Evolutionary conservation across 2,797 vertebrate species (phyloP).

Genomic region (Spinibarbus caldwelli): DNA sequence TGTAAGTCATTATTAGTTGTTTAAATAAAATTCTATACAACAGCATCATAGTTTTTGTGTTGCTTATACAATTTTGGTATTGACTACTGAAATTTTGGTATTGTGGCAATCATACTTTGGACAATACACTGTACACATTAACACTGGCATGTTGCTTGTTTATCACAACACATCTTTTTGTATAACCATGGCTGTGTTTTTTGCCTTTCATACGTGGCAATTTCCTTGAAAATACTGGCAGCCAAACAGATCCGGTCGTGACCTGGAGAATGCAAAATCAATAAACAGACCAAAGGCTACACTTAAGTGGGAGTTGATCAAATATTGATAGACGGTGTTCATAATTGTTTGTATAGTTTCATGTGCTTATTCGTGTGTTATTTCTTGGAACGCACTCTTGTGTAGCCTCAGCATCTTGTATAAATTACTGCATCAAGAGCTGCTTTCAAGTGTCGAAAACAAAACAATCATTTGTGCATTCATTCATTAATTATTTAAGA

Average conservation of each 20-base stretch:
- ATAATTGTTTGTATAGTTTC: constrained; percentile 28
- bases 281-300: constrained; percentile 59
- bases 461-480: not conserved
- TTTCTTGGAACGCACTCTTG: constrained; percentile 15
- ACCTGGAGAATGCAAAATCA: constrained; percentile 69
- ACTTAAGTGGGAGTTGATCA: constrained; percentile 63
- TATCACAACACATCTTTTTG: not conserved
- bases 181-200: not conserved
- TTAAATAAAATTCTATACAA: not conserved
- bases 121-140: not conserved
- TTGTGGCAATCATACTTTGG: not conserved
- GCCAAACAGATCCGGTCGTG: constrained; percentile 60
- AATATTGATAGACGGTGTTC: constrained; percentile 61
- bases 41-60: not conserved
- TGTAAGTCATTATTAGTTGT: not conserved
- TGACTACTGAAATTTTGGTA: not conserved
- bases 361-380: not conserved
- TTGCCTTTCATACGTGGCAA: not conserved
- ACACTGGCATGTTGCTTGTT: not conserved
- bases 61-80: not conserved
- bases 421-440: not conserved
- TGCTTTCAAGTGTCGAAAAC: not conserved
- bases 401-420: not conserved
- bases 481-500: not conserved
- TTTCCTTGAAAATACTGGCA: constrained; percentile 45